These are phyloP conservation scores for Ichneumon xanthorius DNA, from an alignment of 2,888 invertebrate species.

Conservation along the genomic window DNA sequence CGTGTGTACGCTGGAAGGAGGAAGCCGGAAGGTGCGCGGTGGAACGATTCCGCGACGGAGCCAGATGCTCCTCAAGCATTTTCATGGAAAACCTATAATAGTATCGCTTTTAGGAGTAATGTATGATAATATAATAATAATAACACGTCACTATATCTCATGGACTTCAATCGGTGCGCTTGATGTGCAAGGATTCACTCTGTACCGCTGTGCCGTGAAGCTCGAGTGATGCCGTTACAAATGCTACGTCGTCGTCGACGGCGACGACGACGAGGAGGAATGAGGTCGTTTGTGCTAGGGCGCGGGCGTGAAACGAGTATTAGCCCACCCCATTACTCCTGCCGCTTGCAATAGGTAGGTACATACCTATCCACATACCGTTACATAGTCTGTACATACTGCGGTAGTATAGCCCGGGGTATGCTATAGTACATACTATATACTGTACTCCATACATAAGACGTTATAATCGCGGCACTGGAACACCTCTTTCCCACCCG, in stretches of 20 bases:
- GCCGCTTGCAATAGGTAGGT: slow-evolving; percentile 40
- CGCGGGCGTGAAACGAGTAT: slow-evolving; percentile 64
- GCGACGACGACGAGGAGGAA: slow-evolving; percentile 54
- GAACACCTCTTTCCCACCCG: slow-evolving; percentile 22
- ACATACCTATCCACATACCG: slow-evolving; percentile 26
- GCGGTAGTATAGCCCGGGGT: not conserved
- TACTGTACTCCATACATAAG: not conserved
- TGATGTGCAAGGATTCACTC: slow-evolving; percentile 36
- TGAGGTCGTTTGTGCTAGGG: slow-evolving; percentile 63
- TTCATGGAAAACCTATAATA: slow-evolving; percentile 43
- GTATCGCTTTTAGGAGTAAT: slow-evolving; percentile 33
- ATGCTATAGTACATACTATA: not conserved
- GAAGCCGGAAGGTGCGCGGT: slow-evolving; percentile 11
- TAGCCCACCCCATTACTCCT: slow-evolving; percentile 64
- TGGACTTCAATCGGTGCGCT: slow-evolving; percentile 26
- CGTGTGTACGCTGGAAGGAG: not conserved
- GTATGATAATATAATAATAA: slow-evolving; percentile 26
- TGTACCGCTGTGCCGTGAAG: not conserved
- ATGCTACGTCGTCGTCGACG: slow-evolving; percentile 45
- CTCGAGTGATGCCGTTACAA: slow-evolving; percentile 33
- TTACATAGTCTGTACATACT: not conserved
- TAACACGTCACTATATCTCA: slow-evolving; percentile 18
- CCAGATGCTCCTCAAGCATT: slow-evolving; percentile 44
- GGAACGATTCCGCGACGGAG: slow-evolving; percentile 16
- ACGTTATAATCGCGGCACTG: slow-evolving; percentile 18